Evolutionary conservation across 64 coral and sea anemone genomes (phyloP).

Genomic region (Stichodactyla helianthus): DNA sequence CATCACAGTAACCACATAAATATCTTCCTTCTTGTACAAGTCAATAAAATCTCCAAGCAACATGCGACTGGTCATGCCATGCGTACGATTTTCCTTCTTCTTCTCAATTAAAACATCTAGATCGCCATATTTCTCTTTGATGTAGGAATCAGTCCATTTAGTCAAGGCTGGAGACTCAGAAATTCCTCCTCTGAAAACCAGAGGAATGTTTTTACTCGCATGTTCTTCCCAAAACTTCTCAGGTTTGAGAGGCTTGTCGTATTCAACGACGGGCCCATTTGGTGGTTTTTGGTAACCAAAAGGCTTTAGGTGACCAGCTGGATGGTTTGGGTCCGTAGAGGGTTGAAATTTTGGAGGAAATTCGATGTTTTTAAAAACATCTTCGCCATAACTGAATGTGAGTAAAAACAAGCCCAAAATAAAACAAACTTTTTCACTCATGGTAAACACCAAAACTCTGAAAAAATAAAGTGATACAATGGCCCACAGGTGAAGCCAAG

Average conservation of each 20-base stretch:
- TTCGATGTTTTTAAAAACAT: conserved; percentile 19
- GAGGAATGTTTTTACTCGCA: conserved; percentile 36
- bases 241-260: conserved; percentile 64
- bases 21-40: conserved; percentile 57
- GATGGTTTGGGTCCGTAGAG: conserved; percentile 14
- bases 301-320: conserved; percentile 79
- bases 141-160: conserved; percentile 76
- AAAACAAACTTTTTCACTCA: background rate
- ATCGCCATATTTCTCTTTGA: conserved; percentile 85
- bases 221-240: conserved; percentile 83
- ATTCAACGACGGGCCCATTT: conserved; percentile 69
- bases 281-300: conserved; percentile 84
- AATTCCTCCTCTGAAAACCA: conserved; percentile 72
- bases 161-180: conserved; percentile 63
- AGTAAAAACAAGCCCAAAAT: background rate
- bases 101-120: conserved; percentile 81
- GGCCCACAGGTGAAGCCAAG: background rate
- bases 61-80: conserved; percentile 33
- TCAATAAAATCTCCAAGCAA: conserved; percentile 79
- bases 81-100: conserved; percentile 87
- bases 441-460: background rate
- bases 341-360: conserved; percentile 78
- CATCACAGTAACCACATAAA: conserved; percentile 90
- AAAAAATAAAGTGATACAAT: background rate
- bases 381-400: background rate